Base-by-base conservation (phyloP, 2,113 vertebrate species). In the Austrofundulus limnaeus region DNA sequence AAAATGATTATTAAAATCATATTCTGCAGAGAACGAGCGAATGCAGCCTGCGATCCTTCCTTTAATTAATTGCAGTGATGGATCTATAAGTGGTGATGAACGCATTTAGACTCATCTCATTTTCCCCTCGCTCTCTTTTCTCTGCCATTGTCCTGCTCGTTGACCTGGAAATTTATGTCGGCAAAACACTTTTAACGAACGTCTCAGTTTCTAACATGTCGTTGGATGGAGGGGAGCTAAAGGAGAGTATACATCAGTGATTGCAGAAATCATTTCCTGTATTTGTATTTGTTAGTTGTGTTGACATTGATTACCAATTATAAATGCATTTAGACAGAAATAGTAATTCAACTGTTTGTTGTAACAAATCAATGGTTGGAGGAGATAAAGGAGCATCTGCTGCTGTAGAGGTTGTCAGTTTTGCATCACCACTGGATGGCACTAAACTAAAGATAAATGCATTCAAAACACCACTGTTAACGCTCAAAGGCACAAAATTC, bases 381-480 rank as follows among this genome's bases (percentile, higher is more conserved):
- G 19, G 10, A 21, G 19, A n/a, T 10, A 20, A 11, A 10, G 8
- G 2, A 3, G 11, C 7, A 14, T n/a, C 2, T 1, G n/a, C 11
- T 34, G 8, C 25, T 14, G 39, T 23, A 17, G 13, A 16, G 11
- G 21, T 1, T 21, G 46, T 24, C 7, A 23, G 12, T 24, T 59
- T 48, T n/a, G 23, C 0, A n/a, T 8, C 6, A 23, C 68, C 78
- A 75, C 67, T 42, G 0, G 67, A 56, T 63, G 72, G 50, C 45
- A 49, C 41, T 1, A 60, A 47, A 61, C 21, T 37, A 41, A 13
- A 56, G 20, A 34, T 47, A 28, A 28, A 28, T n/a, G n/a, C n/a
- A n/a, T n/a, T n/a, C n/a, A n/a, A n/a, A n/a, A n/a, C n/a, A n/a
- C n/a, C n/a, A n/a, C n/a, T n/a, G n/a, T n/a, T n/a, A n/a, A n/a